A percentile compares a stretch with the other conserved stretches of the same genome.
These are phyloP conservation scores for Lepidotrigona ventralis DNA, from an alignment of 1,140 invertebrate species.

Conservation along the genomic window DNA sequence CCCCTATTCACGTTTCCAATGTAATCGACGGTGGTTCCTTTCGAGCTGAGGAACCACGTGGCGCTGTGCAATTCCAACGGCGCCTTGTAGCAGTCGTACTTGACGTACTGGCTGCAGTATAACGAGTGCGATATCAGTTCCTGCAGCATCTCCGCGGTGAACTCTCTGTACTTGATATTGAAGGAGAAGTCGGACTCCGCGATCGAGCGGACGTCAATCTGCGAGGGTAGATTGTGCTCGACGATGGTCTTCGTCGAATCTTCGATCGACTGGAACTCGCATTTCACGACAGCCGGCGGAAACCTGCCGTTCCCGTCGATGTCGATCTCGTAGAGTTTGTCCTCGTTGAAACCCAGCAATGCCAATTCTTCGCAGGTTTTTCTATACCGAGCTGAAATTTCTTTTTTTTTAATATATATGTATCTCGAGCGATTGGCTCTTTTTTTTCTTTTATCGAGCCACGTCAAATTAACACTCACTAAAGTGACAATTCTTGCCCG, in stretches of 20 bases:
- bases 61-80: slow-evolving; percentile 92
- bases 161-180: slow-evolving; percentile 92
- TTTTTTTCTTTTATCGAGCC: no score
- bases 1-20: slow-evolving; percentile 89
- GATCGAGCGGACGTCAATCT: slow-evolving; percentile 90
- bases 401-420: no score
- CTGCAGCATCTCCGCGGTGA: slow-evolving; percentile 93
- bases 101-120: slow-evolving; percentile 93
- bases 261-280: slow-evolving; percentile 92
- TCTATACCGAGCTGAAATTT: slow-evolving; percentile 86
- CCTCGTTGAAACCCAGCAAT: slow-evolving; percentile 89
- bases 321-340: slow-evolving; percentile 94
- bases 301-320: slow-evolving; percentile 96
- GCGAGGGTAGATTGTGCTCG: slow-evolving; percentile 94
- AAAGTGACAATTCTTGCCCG: slow-evolving; percentile 96
- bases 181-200: slow-evolving; percentile 89
- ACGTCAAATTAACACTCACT: slow-evolving; percentile 77
- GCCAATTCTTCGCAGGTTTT: slow-evolving; percentile 96
- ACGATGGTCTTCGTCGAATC: slow-evolving; percentile 94
- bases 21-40: slow-evolving; percentile 89
- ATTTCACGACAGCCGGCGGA: slow-evolving; percentile 93
- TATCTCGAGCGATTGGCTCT: no score
- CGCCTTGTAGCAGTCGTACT: slow-evolving; percentile 94
- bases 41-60: slow-evolving; percentile 94
- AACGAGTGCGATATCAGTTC: slow-evolving; percentile 93